Evolutionary conservation across 1,140 invertebrate species (phyloP).

Genomic region (Parasteatoda tepidariorum): DNA sequence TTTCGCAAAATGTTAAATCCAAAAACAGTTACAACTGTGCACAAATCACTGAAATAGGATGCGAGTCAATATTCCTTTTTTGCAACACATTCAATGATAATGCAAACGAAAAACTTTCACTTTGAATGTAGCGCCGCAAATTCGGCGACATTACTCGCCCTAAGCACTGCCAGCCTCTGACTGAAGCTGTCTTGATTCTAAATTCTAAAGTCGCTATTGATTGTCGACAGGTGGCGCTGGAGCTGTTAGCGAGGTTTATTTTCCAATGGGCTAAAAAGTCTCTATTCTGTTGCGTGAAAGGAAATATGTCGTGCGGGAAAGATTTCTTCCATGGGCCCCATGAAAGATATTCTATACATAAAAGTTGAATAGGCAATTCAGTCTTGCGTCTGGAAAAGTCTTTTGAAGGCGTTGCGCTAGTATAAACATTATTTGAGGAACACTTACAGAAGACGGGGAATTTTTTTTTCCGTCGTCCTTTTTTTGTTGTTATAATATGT

Average conservation of each 20-base stretch:
- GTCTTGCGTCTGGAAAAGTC: neutral
- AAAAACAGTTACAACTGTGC: too few species aligned
- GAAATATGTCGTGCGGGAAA: neutral
- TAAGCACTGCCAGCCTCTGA: neutral
- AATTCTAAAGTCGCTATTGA: slow-evolving; percentile 17
- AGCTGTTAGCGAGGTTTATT: neutral
- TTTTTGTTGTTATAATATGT: too few species aligned
- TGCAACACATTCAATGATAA: too few species aligned
- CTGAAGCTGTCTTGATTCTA: neutral
- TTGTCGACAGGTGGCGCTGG: slow-evolving; percentile 35
- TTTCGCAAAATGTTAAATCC: too few species aligned
- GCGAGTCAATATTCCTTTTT: too few species aligned
- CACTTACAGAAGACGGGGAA: too few species aligned
- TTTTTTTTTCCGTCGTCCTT: too few species aligned
- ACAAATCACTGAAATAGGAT: too few species aligned
- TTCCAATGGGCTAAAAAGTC: neutral
- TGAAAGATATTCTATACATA: neutral
- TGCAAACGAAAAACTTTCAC: too few species aligned
- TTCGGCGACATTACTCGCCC: too few species aligned
- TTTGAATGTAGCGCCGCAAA: too few species aligned
- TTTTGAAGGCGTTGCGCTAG: neutral
- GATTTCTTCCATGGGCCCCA: neutral
- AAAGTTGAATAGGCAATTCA: neutral
- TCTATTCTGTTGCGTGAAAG: neutral
- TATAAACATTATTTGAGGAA: neutral